These are phyloP conservation scores for Tiphia femorata DNA, from an alignment of 2,888 invertebrate genomes.

Conservation along the genomic window DNA sequence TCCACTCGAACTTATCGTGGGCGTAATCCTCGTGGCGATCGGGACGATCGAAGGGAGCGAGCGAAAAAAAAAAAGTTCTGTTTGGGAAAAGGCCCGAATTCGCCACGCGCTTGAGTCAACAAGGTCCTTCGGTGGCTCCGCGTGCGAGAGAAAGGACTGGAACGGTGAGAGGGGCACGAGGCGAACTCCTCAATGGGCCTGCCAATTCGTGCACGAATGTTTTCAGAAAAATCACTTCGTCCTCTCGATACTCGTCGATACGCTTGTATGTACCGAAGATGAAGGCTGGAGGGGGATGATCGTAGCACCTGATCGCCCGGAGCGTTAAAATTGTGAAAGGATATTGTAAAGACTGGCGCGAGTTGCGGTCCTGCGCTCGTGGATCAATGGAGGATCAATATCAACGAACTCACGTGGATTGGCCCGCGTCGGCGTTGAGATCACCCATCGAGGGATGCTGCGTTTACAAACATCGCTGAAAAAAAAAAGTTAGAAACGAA, in stretches of 20 bases:
- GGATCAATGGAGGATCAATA: slow-evolving; percentile 62
- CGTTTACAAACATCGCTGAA: slow-evolving; percentile 4
- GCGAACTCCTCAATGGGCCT: slow-evolving; percentile 37
- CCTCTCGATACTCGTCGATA: slow-evolving; percentile 43
- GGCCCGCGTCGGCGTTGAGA: slow-evolving; percentile 20
- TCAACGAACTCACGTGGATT: slow-evolving; percentile 48
- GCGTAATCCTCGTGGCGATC: slow-evolving; percentile 5
- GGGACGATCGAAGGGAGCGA: not conserved
- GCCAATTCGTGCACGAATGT: slow-evolving; percentile 44
- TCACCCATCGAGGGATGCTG: slow-evolving; percentile 26
- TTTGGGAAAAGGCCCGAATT: slow-evolving; percentile 62
- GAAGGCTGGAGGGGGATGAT: slow-evolving; percentile 32
- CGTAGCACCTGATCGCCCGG: slow-evolving; percentile 61
- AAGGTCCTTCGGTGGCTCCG: slow-evolving; percentile 44
- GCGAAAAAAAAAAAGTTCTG: slow-evolving; percentile 31
- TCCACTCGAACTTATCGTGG: slow-evolving; percentile 1
- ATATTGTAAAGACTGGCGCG: slow-evolving; percentile 36
- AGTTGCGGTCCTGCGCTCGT: slow-evolving; percentile 54
- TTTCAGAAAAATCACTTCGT: slow-evolving; percentile 55
- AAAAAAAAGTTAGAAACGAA: slow-evolving; percentile 4
- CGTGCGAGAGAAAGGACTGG: not conserved
- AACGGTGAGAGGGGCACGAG: slow-evolving; percentile 7
- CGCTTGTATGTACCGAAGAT: slow-evolving; percentile 24
- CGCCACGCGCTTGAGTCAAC: slow-evolving; percentile 68
- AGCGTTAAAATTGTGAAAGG: slow-evolving; percentile 50